Evolutionary conservation across 2,113 vertebrate species (phyloP), one percentile per base, ranked within the genome.

Genomic region (Toxostoma redivivum): DNA sequence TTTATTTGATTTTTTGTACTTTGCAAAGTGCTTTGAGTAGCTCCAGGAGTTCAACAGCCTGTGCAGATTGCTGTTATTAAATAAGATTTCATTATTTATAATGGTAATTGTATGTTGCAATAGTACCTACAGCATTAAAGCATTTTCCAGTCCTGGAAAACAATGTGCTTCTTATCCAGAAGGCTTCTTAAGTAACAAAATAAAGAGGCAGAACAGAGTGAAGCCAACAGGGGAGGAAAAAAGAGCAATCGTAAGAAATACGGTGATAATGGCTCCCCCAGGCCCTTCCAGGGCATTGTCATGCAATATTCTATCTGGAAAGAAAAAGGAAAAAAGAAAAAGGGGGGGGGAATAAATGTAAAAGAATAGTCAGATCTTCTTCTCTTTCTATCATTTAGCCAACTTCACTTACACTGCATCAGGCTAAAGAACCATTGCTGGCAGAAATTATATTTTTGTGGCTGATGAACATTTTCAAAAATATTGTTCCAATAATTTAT

Each of bases 311-410:
- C 8, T 58, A 17, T 13, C 4, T 27, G 22, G 6, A 22, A 40
- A 51, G 4, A 4, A 33, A 70, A 53, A 13, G 1, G 3, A 45
- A 65, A 65, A 27, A 5, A 5, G 22, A 2, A 4, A 7, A 7
- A 8, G 2, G 10, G 7, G 16, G 2, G 53, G 18, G 53, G 4
- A 38, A 38, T 13, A 31, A 44, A n/a, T 15, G 5, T 10, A 30
- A 23, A 28, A n/a, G 11, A 42, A 28, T 31, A 24, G 2, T 12
- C 33, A 64, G 54, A 62, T 1, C 12, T 1, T 42, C 21, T 56
- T 33, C 15, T 60, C 25, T 50, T 51, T 69, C 42, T 18, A 54
- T 17, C 31, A 6, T 1, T 86, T 78, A 73, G 18, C 18, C 2
- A 3, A 4, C 6, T 15, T 74, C 23, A 42, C 5, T 25, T 10